Evolutionary conservation across 1,140 invertebrate species (phyloP).

Genomic region (Tetramorium parvispinum): DNA sequence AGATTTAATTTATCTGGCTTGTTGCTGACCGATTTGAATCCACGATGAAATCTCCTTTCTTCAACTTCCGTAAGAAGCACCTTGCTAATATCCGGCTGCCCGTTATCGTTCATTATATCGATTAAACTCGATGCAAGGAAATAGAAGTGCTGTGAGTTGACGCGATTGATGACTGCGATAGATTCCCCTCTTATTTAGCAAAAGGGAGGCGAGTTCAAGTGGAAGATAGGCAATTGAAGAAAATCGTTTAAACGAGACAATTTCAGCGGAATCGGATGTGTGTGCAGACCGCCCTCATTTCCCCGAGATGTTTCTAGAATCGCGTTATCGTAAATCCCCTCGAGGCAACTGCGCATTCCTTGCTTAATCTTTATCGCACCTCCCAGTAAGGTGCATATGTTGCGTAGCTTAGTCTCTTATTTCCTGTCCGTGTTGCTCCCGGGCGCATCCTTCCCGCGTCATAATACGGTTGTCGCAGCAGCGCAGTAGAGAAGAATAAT

Average conservation of each 20-base stretch:
- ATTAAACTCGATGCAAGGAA: slow-evolving; percentile 25
- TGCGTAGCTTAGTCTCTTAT: neutral
- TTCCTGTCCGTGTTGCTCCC: neutral
- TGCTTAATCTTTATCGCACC: slow-evolving; percentile 42
- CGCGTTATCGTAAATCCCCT: slow-evolving; percentile 41
- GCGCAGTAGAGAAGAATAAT: neutral
- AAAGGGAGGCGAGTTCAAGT: neutral
- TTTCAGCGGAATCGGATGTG: neutral
- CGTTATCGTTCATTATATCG: slow-evolving; percentile 19
- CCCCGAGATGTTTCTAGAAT: slow-evolving; percentile 8
- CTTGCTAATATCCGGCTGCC: slow-evolving; percentile 4
- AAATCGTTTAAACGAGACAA: neutral
- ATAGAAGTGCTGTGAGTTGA: neutral
- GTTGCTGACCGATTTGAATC: neutral
- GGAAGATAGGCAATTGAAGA: neutral
- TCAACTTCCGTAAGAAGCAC: neutral
- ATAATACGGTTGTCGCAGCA: neutral
- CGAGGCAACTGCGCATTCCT: neutral
- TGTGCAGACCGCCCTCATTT: neutral
- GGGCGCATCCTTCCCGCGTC: neutral
- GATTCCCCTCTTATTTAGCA: slow-evolving; percentile 9
- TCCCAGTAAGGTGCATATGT: neutral
- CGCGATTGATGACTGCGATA: slow-evolving; percentile 33
- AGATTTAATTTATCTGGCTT: neutral
- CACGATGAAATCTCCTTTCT: slow-evolving; percentile 4